These are phyloP conservation scores for Cosmopolites sordidus DNA, from an alignment of 2,888 invertebrate species.

Conservation along the genomic window DNA sequence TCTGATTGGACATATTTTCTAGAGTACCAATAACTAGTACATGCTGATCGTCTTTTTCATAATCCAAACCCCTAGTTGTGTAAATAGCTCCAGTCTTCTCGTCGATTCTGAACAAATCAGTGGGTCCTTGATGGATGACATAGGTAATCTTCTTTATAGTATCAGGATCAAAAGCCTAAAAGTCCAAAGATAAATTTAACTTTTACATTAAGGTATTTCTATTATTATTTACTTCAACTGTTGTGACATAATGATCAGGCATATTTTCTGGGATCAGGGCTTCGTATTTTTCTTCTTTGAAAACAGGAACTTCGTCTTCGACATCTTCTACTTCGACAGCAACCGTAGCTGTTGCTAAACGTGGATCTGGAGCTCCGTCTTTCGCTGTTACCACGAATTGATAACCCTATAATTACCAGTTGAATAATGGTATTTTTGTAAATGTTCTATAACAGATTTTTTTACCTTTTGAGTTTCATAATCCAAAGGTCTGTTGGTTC, in stretches of 20 bases:
- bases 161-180: conserved; percentile 77
- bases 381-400: conserved; percentile 83
- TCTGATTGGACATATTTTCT: conserved; percentile 68
- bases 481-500: conserved; percentile 69
- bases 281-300: conserved; percentile 67
- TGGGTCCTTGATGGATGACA: conserved; percentile 75
- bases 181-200: conserved; percentile 5
- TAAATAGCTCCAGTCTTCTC: conserved; percentile 73
- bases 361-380: conserved; percentile 80
- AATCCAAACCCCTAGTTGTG: conserved; percentile 72
- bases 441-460: not conserved
- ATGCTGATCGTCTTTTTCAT: conserved; percentile 69
- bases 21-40: conserved; percentile 76
- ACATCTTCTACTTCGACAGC: conserved; percentile 75
- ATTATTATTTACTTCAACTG: conserved; percentile 64
- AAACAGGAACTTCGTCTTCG: conserved; percentile 79
- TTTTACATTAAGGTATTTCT: no score
- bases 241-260: conserved; percentile 70
- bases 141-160: conserved; percentile 77
- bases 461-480: conserved; percentile 75
- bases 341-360: conserved; percentile 83
- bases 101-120: conserved; percentile 77
- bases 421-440: not conserved
- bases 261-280: conserved; percentile 82
- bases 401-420: conserved; percentile 56